phyloP scores from a whole-genome alignment of 2,888 invertebrate species.

The Ormyrus pomaceus region DNA sequence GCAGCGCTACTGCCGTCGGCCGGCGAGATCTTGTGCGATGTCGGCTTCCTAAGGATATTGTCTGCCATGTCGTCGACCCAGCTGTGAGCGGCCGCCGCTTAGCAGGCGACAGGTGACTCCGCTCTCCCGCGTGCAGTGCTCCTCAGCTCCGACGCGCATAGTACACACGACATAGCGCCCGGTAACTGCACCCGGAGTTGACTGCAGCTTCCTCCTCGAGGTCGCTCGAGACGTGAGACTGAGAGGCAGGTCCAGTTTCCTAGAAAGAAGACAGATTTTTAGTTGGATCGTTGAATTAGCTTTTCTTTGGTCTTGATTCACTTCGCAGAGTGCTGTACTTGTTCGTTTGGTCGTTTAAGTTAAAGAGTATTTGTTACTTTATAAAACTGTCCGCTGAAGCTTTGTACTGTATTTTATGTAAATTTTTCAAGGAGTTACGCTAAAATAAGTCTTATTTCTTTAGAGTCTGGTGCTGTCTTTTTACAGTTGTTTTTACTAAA shows the following conservation, averaged over 20 bases:
- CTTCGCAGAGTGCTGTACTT: too few species aligned
- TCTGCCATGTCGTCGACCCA: constrained; percentile 52
- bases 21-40: constrained; percentile 42
- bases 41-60: constrained; percentile 53
- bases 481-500: too few species aligned
- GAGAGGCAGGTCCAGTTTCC: constrained; percentile 47
- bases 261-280: not conserved
- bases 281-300: too few species aligned
- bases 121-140: constrained; percentile 61
- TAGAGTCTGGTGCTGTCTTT: too few species aligned
- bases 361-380: too few species aligned
- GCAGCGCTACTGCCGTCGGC: constrained; percentile 19
- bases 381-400: too few species aligned
- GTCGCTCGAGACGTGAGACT: constrained; percentile 5
- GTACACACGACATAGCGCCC: constrained; percentile 52
- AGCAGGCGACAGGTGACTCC: constrained; percentile 62
- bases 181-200: constrained; percentile 2
- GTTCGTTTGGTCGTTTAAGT: too few species aligned
- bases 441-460: too few species aligned
- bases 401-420: too few species aligned
- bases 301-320: too few species aligned
- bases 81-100: constrained; percentile 30
- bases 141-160: constrained; percentile 34
- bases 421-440: too few species aligned
- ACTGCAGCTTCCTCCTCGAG: not conserved